Conservation (phyloP, 2,888 invertebrate genomes). For the Drosophila limbata region DNA sequence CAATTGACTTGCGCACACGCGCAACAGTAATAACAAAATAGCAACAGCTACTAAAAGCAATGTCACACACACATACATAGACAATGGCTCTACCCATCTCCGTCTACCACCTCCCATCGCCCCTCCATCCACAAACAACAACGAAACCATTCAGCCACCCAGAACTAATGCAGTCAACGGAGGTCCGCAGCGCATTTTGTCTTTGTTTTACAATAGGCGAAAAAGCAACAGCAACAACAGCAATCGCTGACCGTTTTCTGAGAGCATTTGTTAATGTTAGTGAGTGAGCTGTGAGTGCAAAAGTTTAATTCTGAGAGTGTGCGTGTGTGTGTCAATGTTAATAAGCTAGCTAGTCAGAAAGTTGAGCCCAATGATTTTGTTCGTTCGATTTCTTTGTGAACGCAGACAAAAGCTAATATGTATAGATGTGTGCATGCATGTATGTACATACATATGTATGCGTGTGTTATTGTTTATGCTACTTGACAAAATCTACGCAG, state of each 20-base stretch:
- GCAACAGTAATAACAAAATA: slow-evolving; percentile 38
- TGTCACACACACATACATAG: slow-evolving; percentile 55
- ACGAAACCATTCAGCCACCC: slow-evolving; percentile 17
- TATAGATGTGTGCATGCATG: slow-evolving; percentile 1
- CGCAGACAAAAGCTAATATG: slow-evolving; percentile 29
- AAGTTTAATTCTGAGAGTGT: slow-evolving; percentile 13
- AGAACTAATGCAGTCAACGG: slow-evolving; percentile 33
- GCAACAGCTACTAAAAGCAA: slow-evolving; percentile 51
- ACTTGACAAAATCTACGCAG: slow-evolving; percentile 71
- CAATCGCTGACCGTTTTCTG: slow-evolving; percentile 20
- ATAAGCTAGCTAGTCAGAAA: slow-evolving; percentile 59
- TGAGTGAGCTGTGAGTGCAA: slow-evolving; percentile 20
- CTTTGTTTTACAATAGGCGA: slow-evolving; percentile 70
- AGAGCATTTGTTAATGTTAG: slow-evolving; percentile 20
- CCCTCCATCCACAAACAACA: neutral
- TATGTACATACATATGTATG: neutral
- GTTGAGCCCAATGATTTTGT: slow-evolving; percentile 33
- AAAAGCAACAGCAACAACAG: slow-evolving; percentile 20
- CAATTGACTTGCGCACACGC: slow-evolving; percentile 75
- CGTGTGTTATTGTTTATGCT: slow-evolving; percentile 68
- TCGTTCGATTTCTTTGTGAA: slow-evolving; percentile 60
- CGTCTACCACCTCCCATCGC: neutral
- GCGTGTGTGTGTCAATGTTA: slow-evolving; percentile 58
- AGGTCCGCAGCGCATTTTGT: slow-evolving; percentile 63
- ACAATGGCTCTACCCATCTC: slow-evolving; percentile 5